phyloP scores from a whole-genome alignment of 2,113 vertebrate species.

The Varanus komodoensis region DNA sequence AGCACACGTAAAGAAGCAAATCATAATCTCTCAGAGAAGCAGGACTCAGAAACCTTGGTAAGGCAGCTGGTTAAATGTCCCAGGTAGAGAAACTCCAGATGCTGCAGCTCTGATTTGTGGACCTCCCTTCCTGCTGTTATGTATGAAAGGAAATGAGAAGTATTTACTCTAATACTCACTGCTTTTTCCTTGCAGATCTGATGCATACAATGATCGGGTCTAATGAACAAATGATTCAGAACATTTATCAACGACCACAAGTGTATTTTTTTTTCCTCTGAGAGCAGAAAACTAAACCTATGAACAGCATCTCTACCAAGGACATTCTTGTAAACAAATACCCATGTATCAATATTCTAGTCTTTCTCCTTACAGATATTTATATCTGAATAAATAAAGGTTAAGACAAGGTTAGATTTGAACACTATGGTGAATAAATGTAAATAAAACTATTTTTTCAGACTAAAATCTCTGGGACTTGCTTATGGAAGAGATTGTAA shows the following conservation, averaged over 20 bases:
- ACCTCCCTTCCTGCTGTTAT: background rate
- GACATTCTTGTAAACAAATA: background rate
- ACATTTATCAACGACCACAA: background rate
- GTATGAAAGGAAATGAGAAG: background rate
- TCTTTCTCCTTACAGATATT: background rate
- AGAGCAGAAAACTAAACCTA: background rate
- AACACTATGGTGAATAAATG: background rate
- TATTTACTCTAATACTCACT: background rate
- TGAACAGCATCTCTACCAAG: background rate
- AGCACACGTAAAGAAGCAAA: too few relatives aligned
- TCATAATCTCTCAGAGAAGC: too few relatives aligned
- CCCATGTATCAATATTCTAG: background rate
- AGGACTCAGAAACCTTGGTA: too few relatives aligned
- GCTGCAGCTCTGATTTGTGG: background rate
- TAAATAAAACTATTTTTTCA: background rate
- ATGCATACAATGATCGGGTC: background rate
- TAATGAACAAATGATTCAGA: background rate
- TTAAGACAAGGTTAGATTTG: background rate
- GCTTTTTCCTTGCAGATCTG: background rate
- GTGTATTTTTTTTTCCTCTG: background rate
- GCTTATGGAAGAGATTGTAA: background rate
- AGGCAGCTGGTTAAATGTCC: too few relatives aligned
- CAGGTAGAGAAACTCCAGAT: background rate
- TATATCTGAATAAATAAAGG: background rate
- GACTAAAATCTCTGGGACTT: background rate